Evolutionary conservation across 1,140 invertebrate species (phyloP).

Genomic region (Drosophila murphyi): DNA sequence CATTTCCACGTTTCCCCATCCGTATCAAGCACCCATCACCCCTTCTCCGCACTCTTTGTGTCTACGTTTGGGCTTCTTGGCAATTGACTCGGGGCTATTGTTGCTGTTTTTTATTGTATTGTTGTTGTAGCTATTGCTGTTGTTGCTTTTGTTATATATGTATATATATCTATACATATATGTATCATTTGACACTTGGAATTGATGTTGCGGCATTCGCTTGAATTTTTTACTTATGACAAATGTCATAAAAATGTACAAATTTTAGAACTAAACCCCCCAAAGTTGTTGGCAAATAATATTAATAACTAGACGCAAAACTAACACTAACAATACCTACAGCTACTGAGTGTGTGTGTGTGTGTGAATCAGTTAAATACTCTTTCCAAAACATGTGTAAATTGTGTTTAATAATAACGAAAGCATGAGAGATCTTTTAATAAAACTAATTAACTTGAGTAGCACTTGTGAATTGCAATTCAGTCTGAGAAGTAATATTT

Average conservation of each 20-base stretch:
- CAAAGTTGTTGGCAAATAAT: background rate
- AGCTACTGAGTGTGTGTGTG: background rate
- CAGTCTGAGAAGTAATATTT: background rate
- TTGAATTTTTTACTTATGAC: constrained; percentile 34
- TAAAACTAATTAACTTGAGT: background rate
- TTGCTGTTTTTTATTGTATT: background rate
- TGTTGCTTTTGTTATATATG: constrained; percentile 17
- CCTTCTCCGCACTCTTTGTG: background rate
- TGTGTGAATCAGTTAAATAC: background rate
- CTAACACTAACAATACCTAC: background rate
- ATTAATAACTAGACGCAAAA: background rate
- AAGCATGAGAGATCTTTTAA: background rate
- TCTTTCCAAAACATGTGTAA: background rate
- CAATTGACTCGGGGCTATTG: constrained; percentile 43
- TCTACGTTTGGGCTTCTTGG: constrained; percentile 30
- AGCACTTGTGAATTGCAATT: background rate
- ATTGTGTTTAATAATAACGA: background rate
- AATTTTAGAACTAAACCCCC: constrained; percentile 25
- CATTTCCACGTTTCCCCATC: constrained; percentile 29
- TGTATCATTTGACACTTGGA: constrained; percentile 54
- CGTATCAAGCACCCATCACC: constrained; percentile 27
- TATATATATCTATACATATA: too few relatives aligned
- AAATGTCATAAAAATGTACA: constrained; percentile 52
- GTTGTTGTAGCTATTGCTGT: background rate
- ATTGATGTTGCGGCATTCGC: constrained; percentile 39